Percentiles rank a stretch among this genome's conserved stretches.
Conservation (phyloP, 2,797 vertebrate species). For the Myotis vivesi region DNA sequence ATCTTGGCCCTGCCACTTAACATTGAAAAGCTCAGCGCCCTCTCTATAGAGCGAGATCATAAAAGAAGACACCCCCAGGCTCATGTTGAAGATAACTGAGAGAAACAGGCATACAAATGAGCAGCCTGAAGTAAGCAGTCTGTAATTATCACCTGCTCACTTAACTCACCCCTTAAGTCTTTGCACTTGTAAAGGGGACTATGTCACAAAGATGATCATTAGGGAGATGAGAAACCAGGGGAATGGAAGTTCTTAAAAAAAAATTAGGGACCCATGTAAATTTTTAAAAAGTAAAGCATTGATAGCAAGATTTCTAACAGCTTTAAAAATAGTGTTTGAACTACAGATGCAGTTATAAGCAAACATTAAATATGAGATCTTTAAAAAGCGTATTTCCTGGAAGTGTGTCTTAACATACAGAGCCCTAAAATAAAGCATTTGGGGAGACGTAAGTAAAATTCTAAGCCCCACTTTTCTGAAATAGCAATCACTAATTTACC, state of each 20-base stretch:
- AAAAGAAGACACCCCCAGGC: not conserved
- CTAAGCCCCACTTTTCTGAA: not conserved
- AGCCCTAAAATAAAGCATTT: not conserved
- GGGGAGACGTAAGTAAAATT: not conserved
- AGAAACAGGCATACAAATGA: not conserved
- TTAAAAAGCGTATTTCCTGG: not conserved
- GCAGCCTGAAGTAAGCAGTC: not conserved
- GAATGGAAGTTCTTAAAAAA: not conserved
- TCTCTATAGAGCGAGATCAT: constrained; percentile 2
- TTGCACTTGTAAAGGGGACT: not conserved
- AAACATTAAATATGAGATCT: not conserved
- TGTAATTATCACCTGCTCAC: not conserved
- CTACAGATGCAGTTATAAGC: not conserved
- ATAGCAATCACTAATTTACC: constrained; percentile 2
- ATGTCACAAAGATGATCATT: not conserved
- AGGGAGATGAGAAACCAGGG: not conserved
- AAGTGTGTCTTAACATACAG: not conserved
- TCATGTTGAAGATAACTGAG: not conserved
- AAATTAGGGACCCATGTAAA: not conserved
- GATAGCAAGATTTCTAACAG: not conserved
- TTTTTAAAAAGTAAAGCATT: not conserved
- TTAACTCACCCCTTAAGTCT: not conserved
- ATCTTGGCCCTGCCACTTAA: not conserved
- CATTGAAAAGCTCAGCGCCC: not conserved
- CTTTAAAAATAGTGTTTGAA: constrained; percentile 8